A percentile compares a stretch with the other conserved stretches of the same genome.
These are phyloP conservation scores for Yoshiicerus persimilis DNA, from an alignment of 1,140 invertebrate genomes.

Conservation along the genomic window DNA sequence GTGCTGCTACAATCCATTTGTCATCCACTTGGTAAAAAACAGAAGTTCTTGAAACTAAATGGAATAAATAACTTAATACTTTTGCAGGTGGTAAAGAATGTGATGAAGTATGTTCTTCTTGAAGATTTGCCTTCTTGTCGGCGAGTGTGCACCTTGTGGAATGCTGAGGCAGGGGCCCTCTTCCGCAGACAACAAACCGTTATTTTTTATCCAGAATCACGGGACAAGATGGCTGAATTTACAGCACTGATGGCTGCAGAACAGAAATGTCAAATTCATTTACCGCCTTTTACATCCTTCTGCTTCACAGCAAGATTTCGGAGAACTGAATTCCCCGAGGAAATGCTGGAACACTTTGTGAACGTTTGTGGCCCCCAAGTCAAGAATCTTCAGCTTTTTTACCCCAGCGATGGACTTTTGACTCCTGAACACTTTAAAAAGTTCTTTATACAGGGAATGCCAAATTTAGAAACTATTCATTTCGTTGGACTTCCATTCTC, in stretches of 20 bases:
- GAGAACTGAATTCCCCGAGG: conserved; percentile 20
- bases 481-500: conserved; percentile 26
- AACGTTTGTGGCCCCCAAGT: conserved; percentile 14
- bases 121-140: conserved; percentile 15
- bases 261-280: background rate
- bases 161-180: conserved; percentile 15
- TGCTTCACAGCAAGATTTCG: conserved; percentile 31
- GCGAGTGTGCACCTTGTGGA: conserved; percentile 29
- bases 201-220: conserved; percentile 28
- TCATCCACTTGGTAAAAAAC: conserved; percentile 29
- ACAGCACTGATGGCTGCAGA: background rate
- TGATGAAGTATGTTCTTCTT: background rate
- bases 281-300: conserved; percentile 26
- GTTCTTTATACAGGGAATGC: conserved; percentile 29
- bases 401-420: conserved; percentile 25
- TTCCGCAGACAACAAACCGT: conserved; percentile 15
- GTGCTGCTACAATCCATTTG: conserved; percentile 23
- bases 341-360: conserved; percentile 17
- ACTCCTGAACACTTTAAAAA: background rate
- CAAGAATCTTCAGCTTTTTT: conserved; percentile 28
- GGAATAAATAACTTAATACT: background rate
- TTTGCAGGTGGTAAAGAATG: conserved; percentile 21
- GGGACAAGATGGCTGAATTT: conserved; percentile 24
- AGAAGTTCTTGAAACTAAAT: background rate
- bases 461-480: conserved; percentile 37